A percentile compares a stretch with the other conserved stretches of the same genome.
Conservation (phyloP, 2,888 invertebrate genomes). For the Lithosia quadra region DNA sequence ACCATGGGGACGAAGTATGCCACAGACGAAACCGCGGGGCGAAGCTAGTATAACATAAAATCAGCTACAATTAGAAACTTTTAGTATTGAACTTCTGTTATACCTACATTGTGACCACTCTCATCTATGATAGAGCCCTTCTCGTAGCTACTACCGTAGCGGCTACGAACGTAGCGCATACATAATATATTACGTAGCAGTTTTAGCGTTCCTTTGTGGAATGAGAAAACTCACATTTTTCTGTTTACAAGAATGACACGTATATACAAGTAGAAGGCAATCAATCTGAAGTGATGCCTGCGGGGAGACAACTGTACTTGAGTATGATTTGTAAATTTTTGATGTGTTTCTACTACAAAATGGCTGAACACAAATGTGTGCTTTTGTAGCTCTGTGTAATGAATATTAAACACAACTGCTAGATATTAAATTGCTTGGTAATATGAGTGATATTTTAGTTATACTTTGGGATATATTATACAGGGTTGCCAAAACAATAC, state of each 20-base stretch:
- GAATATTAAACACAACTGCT: background rate
- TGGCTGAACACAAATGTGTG: background rate
- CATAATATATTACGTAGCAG: conserved; percentile 46
- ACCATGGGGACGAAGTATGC: too few species aligned
- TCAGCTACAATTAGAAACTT: too few species aligned
- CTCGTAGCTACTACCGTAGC: conserved; percentile 45
- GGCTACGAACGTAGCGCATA: conserved; percentile 47
- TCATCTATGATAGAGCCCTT: conserved; percentile 53
- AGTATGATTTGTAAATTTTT: background rate
- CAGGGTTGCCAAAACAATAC: too few species aligned
- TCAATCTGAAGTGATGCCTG: conserved; percentile 10
- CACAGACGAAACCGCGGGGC: too few species aligned
- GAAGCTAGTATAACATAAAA: too few species aligned
- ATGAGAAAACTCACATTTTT: conserved; percentile 36
- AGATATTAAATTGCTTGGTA: background rate
- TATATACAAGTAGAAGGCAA: conserved; percentile 11
- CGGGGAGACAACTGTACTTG: conserved; percentile 1
- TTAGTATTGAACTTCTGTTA: conserved; percentile 32
- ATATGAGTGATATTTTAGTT: too few species aligned
- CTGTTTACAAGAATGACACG: conserved; percentile 24
- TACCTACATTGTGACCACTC: conserved; percentile 27
- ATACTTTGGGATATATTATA: too few species aligned
- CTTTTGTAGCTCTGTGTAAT: too few species aligned
- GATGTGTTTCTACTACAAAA: background rate
- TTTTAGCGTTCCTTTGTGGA: conserved; percentile 47